Base-by-base conservation (phyloP, 2,113 vertebrate species). In the Grus americana region DNA sequence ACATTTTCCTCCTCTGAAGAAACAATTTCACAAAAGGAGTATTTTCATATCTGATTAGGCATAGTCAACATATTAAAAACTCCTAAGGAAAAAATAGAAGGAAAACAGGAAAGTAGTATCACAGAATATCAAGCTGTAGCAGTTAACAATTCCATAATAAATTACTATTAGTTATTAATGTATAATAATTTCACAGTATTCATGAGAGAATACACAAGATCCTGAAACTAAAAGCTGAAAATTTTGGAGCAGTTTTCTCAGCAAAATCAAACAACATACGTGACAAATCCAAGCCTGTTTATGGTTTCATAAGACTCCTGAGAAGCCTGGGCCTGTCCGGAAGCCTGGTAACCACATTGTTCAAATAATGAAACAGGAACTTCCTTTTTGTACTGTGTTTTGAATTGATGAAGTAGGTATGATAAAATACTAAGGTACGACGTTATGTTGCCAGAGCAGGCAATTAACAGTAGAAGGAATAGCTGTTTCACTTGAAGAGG, bases 371-470 rank as follows among this genome's bases (percentile, higher is more conserved):
- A 67, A 92, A 85, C 57, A 85, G 68, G 74, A 87, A 92, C 81
- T 96, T 94, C 90, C 78, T 91, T 49, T 29, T 7, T 11, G 29
- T 36, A 36, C 72, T 54, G 59, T 9, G 7, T 57, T 83, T 46
- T 71, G 47, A 63, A 50, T 16, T 1, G 7, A 15, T 47, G 14
- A 40, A 54, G 17, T 2, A 83, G 50, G 74, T 46, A 82, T 1
- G 32, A 34, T 13, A 5, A 55, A 76, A 46, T 5, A 74, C 23
- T 30, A 7, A 10, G n/a, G 14, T 34, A 63, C 16, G 54, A 29
- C 1, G 0, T 52, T 32, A 26, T 0, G 2, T 15, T 76, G 34
- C 29, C 46, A 57, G 23, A 76, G 18, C 0, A 0, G 16, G 29
- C 36, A 79, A 8, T 46, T 50, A 73, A n/a, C 13, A 6, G 17